Percentiles rank a stretch among this genome's conserved stretches.
phyloP scores from a whole-genome alignment of 2,797 vertebrate species.

The Ataeniobius toweri region DNA sequence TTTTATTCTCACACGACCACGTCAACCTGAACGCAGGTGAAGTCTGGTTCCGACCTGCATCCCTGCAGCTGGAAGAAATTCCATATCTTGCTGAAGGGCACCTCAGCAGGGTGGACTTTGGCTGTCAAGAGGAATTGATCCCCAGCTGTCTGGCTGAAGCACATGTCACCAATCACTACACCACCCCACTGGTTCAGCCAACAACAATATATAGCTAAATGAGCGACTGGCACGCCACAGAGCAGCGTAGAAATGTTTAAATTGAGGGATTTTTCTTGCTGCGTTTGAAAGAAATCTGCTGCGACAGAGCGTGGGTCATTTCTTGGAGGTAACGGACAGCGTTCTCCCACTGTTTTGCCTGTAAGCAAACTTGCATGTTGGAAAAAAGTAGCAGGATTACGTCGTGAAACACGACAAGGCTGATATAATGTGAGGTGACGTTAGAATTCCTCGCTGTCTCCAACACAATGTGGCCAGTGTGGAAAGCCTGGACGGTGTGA shows the following conservation, averaged over 20 bases:
- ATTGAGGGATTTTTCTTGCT: constrained; percentile 46
- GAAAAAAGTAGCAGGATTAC: constrained; percentile 61
- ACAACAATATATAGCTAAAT: constrained; percentile 70
- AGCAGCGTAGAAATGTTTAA: constrained; percentile 50
- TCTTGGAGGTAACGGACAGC: constrained; percentile 60
- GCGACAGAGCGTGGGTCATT: constrained; percentile 63
- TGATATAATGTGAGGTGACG: constrained; percentile 75
- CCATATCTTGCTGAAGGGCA: constrained; percentile 63
- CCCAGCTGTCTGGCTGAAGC: constrained; percentile 54
- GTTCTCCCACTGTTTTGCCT: constrained; percentile 62
- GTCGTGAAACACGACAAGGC: constrained; percentile 57
- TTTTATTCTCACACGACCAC: constrained; percentile 1
- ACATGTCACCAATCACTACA: constrained; percentile 66
- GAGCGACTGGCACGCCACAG: constrained; percentile 60
- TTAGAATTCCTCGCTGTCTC: constrained; percentile 71
- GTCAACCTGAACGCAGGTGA: constrained; percentile 19
- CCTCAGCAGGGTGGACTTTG: constrained; percentile 69
- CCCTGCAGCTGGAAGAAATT: constrained; percentile 51
- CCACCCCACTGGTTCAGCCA: constrained; percentile 67
- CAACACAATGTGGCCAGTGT: constrained; percentile 71
- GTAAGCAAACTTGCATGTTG: constrained; percentile 56
- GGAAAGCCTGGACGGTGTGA: constrained; percentile 69
- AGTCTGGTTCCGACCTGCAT: constrained; percentile 34
- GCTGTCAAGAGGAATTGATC: constrained; percentile 68
- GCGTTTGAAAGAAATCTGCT: constrained; percentile 66